phyloP scores from a whole-genome alignment of 2,113 vertebrate species.

The Microcebus jonahi region DNA sequence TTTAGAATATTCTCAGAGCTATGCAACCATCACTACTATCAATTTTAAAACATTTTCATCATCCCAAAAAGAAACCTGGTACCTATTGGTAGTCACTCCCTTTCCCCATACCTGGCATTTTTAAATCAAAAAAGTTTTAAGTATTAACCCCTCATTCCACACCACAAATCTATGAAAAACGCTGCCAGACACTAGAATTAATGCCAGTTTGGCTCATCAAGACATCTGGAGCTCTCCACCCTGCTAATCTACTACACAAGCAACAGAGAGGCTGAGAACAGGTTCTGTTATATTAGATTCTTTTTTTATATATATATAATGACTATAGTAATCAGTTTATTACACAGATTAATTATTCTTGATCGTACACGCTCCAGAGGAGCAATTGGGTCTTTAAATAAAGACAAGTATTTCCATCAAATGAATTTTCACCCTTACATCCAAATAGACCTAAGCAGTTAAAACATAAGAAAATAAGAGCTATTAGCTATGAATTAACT shows the following conservation, averaged over 20 bases:
- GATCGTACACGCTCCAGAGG: slow-evolving; percentile 99
- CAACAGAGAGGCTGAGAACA: not conserved
- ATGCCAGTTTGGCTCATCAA: not conserved
- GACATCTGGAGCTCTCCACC: not conserved
- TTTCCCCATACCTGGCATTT: not conserved
- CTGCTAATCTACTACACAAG: not conserved
- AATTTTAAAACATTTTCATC: too few relatives aligned
- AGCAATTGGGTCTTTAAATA: slow-evolving; percentile 99
- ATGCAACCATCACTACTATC: too few relatives aligned
- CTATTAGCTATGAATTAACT: slow-evolving; percentile 98
- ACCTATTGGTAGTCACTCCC: too few relatives aligned
- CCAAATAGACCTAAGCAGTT: slow-evolving; percentile 97
- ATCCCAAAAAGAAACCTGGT: too few relatives aligned
- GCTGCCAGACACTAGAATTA: not conserved
- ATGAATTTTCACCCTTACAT: slow-evolving; percentile 97
- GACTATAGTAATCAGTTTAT: slow-evolving; percentile 98
- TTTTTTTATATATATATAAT: slow-evolving; percentile 83
- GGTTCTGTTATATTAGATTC: not conserved
- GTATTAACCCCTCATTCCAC: not conserved
- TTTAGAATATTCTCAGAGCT: too few relatives aligned
- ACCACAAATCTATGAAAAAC: not conserved
- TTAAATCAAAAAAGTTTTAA: not conserved
- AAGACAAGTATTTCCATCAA: slow-evolving; percentile 97
- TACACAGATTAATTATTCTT: slow-evolving; percentile 99
- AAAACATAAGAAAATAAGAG: slow-evolving; percentile 93